A percentile compares a stretch with the other conserved stretches of the same genome.
phyloP scores from a whole-genome alignment of 2,888 invertebrate species.

The Zeuzera pyrina region DNA sequence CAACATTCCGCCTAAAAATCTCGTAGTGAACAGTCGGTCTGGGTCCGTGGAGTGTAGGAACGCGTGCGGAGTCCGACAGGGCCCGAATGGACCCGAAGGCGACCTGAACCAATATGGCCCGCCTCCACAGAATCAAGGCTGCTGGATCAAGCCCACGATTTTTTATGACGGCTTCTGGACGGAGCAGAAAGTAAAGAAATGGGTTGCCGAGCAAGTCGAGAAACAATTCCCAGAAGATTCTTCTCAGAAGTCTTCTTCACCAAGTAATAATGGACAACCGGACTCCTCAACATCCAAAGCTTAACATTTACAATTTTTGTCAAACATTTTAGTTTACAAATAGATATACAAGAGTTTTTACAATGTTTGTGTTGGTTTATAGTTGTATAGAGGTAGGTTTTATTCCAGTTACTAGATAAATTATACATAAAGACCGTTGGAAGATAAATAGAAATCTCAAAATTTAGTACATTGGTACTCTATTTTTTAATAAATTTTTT shows the following conservation, averaged over 20 bases:
- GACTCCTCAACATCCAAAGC: no score
- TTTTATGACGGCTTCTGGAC: slow-evolving; percentile 71
- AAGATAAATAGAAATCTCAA: no score
- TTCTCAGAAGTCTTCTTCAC: slow-evolving; percentile 23
- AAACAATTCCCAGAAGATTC: slow-evolving; percentile 58
- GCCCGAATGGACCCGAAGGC: slow-evolving; percentile 25
- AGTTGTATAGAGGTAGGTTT: no score
- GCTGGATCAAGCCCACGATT: slow-evolving; percentile 67
- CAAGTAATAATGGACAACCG: slow-evolving; percentile 21
- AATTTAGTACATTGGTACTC: no score
- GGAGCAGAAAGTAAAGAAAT: slow-evolving; percentile 67
- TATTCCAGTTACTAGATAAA: no score
- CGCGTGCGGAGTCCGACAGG: slow-evolving; percentile 24
- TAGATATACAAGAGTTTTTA: no score
- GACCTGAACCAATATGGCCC: slow-evolving; percentile 34
- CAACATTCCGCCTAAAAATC: slow-evolving; percentile 55
- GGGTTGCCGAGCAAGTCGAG: slow-evolving; percentile 67
- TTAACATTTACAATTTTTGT: no score
- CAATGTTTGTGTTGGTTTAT: no score
- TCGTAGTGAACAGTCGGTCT: slow-evolving; percentile 45
- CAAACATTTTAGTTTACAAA: no score
- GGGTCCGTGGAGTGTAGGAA: slow-evolving; percentile 38
- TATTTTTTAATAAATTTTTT: no score
- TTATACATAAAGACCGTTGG: no score
- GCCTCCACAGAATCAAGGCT: slow-evolving; percentile 40